phyloP scores from a whole-genome alignment of 2,797 vertebrate species.

The Furcifer pardalis region DNA sequence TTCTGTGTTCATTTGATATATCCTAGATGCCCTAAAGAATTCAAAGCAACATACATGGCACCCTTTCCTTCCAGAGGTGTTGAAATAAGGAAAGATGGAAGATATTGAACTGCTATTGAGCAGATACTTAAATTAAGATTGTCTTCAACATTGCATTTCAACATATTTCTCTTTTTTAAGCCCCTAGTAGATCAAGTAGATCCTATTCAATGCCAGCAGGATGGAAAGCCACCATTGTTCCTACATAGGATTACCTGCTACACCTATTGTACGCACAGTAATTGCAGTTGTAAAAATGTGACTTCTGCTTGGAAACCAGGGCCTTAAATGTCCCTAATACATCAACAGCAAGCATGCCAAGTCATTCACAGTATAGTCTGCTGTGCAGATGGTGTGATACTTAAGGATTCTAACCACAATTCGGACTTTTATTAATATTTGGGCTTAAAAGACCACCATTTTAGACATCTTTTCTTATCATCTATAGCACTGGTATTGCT shows the following conservation, averaged over 20 bases:
- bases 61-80: background rate
- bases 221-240: too few species aligned
- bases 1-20: too few species aligned
- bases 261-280: too few species aligned
- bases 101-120: background rate
- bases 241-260: too few species aligned
- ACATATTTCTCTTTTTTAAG: background rate
- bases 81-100: background rate
- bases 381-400: too few species aligned
- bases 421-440: background rate
- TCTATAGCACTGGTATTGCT: background rate
- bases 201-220: too few species aligned
- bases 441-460: background rate
- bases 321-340: too few species aligned
- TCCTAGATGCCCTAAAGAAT: background rate
- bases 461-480: background rate
- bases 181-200: background rate
- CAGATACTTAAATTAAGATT: background rate
- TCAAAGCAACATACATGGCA: background rate
- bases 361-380: too few species aligned
- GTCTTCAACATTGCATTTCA: background rate
- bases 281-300: too few species aligned
- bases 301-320: too few species aligned
- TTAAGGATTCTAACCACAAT: too few species aligned
- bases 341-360: too few species aligned